Evolutionary conservation across 2,113 vertebrate genomes (phyloP), one percentile per base, ranked within the genome.

Genomic region (Psephotus haematonotus): DNA sequence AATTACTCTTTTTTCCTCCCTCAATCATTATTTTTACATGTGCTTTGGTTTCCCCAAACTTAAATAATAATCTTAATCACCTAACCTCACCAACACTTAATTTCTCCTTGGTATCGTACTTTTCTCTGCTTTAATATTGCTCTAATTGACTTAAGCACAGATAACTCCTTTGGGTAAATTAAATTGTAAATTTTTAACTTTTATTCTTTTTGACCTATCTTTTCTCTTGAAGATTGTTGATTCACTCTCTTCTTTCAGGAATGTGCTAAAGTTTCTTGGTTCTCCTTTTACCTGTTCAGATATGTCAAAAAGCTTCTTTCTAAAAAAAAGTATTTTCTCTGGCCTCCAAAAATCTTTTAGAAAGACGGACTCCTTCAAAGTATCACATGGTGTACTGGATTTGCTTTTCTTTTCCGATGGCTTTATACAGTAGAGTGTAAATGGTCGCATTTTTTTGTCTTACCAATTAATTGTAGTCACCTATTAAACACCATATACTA

Each of bases 91-190:
- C 31, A 60, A 5, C 15, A 49, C 10, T 55, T 90, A 46, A 70
- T 92, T 86, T 92, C 70, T 94, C 80, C 7, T 86, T 88, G 16
- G 59, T 81, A 10, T 59, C 43, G 22, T 88, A 62, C 4, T 91
- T 95, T 90, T 91, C 49, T 72, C 59, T 86, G 10, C 6, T 83
- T 92, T 94, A 83, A 80, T 88, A 88, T 92, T 90, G 7, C 8
- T 88, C 17, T 83, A 82, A 92, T 77, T 92, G 23, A 64, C 55
- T 87, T 82, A 16, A 86, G 11, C 37, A 78, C 11, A 70, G 6
- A 63, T 29, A 53, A 63, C 6, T 35, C 64, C 29, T 53, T 63
- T 60, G 50, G 9, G 50, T 70, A 75, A 86, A 81, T 63, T 82
- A 70, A 70, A 29, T 37, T 31, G 18, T 70, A 24, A 46, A 25